Conservation (phyloP, 2,888 invertebrate species). For the Andrena hattorfiana region DNA sequence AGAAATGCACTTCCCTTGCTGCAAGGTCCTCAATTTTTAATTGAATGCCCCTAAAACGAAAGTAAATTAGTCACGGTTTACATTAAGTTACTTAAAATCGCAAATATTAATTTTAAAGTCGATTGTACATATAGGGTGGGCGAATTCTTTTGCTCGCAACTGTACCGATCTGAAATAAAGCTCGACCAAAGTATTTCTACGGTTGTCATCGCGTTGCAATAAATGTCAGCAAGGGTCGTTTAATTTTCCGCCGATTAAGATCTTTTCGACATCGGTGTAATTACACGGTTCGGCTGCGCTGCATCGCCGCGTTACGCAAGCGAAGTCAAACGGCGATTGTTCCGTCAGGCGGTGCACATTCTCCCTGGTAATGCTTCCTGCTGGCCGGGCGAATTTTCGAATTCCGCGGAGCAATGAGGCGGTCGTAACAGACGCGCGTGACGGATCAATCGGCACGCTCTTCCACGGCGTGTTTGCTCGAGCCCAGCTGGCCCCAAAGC, state of each 20-base stretch:
- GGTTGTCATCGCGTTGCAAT: not conserved
- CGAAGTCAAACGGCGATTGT: not conserved
- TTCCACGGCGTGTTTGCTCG: conserved; percentile 24
- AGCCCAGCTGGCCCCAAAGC: not conserved
- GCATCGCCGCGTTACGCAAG: conserved; percentile 23
- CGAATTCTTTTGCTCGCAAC: not conserved
- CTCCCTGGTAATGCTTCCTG: not conserved
- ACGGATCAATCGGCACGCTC: not conserved
- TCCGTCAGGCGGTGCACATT: not conserved
- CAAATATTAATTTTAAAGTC: not conserved
- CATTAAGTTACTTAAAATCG: not conserved
- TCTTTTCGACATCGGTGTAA: not conserved
- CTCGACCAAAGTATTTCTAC: not conserved
- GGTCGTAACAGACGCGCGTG: not conserved
- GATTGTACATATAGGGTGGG: too few species aligned
- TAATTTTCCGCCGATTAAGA: not conserved
- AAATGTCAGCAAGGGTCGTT: not conserved
- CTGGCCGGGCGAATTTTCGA: not conserved
- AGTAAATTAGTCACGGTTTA: too few species aligned
- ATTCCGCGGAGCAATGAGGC: not conserved
- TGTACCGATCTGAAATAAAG: not conserved
- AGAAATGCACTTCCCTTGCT: too few species aligned
- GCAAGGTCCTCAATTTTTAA: too few species aligned
- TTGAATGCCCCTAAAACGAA: too few species aligned
- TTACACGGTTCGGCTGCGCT: not conserved